Evolutionary conservation across 2,888 invertebrate genomes (phyloP).

Genomic region (Leptinotarsa peninsularis): DNA sequence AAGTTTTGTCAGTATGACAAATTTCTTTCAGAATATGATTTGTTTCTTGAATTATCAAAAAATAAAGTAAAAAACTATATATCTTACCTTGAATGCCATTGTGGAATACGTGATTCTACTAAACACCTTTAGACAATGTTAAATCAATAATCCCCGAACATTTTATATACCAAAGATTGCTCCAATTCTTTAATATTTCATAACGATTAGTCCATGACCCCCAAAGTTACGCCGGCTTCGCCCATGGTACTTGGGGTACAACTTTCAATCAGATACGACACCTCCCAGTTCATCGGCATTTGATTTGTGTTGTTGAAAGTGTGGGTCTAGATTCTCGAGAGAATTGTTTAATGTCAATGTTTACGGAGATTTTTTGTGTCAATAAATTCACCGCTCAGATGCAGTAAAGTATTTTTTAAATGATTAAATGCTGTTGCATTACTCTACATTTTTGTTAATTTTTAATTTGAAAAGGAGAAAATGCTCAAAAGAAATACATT

Average conservation of each 20-base stretch:
- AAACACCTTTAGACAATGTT: background rate
- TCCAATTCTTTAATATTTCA: background rate
- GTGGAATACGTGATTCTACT: background rate
- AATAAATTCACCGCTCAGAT: background rate
- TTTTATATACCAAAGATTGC: constrained; percentile 14
- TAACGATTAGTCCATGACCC: constrained; percentile 8
- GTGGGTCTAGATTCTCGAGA: background rate
- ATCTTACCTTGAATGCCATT: constrained; percentile 19
- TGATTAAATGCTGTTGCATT: no score
- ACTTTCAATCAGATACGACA: constrained; percentile 1
- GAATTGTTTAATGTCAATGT: background rate
- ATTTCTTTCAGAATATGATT: background rate
- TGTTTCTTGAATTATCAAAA: background rate
- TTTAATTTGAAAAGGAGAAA: no score
- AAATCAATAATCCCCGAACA: background rate
- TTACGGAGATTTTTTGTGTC: background rate
- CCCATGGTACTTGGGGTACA: constrained; percentile 12
- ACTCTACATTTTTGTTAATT: no score
- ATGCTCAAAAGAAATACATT: no score
- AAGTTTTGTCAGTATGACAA: no score
- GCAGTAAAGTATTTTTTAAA: no score
- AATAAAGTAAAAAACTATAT: background rate
- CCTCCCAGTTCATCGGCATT: background rate
- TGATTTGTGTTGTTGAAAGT: background rate
- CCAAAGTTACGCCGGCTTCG: background rate